Conservation (phyloP, 1,140 invertebrate species). For the Drosophila oshimai region DNA sequence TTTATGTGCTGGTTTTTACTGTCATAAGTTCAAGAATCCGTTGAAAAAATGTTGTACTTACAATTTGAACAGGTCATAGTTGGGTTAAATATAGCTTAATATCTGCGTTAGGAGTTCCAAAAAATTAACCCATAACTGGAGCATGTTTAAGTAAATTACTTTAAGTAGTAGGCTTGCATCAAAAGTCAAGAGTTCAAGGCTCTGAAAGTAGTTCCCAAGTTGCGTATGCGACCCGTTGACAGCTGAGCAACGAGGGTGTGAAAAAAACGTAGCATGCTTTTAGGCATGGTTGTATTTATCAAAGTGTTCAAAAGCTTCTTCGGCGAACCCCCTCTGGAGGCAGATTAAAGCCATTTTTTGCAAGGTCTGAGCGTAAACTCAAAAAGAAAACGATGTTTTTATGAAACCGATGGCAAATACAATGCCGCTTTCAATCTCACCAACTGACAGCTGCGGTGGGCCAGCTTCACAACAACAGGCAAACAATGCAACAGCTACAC, state of each 20-base stretch:
- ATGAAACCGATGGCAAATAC: slow-evolving; percentile 31
- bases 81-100: no score
- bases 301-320: neutral
- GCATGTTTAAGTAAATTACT: no score
- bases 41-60: neutral
- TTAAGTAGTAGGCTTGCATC: no score
- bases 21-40: slow-evolving; percentile 1
- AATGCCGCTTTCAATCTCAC: slow-evolving; percentile 47
- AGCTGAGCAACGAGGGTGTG: neutral
- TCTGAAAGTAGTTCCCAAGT: neutral
- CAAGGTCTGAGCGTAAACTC: neutral
- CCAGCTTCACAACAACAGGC: slow-evolving; percentile 11
- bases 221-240: slow-evolving; percentile 5
- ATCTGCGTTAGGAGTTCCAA: no score
- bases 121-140: no score
- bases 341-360: slow-evolving; percentile 7
- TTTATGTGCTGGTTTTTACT: neutral
- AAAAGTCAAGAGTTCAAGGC: neutral
- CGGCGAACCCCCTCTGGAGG: neutral
- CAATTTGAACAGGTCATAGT: no score
- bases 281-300: slow-evolving; percentile 4
- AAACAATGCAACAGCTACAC: slow-evolving; percentile 35
- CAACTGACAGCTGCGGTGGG: slow-evolving; percentile 63
- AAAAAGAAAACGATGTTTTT: slow-evolving; percentile 49
- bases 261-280: slow-evolving; percentile 34